A percentile compares a stretch with the other conserved stretches of the same genome.
Evolutionary conservation across 2,888 invertebrate species (phyloP).

Genomic region (Brachynemurus nebulosus): DNA sequence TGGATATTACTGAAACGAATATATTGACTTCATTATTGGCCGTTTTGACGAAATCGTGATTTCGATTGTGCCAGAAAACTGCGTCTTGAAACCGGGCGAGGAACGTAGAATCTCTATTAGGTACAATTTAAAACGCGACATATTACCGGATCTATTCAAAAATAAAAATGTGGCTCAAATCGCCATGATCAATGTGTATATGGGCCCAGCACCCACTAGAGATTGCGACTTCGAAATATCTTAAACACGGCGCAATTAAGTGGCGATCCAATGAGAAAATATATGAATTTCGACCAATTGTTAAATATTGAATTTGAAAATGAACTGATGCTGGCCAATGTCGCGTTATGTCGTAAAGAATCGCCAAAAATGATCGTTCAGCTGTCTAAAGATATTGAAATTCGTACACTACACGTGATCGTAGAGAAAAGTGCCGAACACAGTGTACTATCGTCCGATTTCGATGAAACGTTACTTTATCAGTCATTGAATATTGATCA

Average conservation of each 20-base stretch:
- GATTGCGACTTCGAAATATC: no score
- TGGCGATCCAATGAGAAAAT: neutral
- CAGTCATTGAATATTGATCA: neutral
- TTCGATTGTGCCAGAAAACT: neutral
- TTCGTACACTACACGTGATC: neutral
- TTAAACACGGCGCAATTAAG: neutral
- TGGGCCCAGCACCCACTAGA: slow-evolving; percentile 1
- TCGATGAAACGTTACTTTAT: neutral
- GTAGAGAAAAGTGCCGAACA: neutral
- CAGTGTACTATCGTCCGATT: neutral
- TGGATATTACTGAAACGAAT: neutral
- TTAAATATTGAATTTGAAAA: neutral
- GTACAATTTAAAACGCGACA: neutral
- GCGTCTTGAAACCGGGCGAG: neutral
- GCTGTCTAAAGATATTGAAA: neutral
- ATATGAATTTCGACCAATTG: neutral
- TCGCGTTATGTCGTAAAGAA: neutral
- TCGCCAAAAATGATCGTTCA: neutral
- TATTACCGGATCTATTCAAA: neutral
- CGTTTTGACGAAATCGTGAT: no score
- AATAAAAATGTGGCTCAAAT: slow-evolving; percentile 1
- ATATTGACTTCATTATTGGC: no score
- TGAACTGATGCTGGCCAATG: neutral
- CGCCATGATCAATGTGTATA: neutral
- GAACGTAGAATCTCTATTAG: neutral